Base-by-base conservation (phyloP, 2,113 vertebrate species). In the Hippocampus comes region DNA sequence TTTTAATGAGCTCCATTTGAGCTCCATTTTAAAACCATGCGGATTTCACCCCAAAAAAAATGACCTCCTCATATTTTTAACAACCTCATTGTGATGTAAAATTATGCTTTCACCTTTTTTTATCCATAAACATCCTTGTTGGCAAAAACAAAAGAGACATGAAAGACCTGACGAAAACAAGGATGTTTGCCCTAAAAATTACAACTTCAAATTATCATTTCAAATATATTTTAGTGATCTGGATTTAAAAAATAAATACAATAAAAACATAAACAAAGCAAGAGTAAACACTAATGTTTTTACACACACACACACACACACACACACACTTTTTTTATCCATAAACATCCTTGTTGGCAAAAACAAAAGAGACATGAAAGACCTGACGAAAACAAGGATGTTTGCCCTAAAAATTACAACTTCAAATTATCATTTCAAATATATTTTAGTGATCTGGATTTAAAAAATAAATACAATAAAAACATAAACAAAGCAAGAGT, bases 221-320 rank as follows among this genome's bases (percentile, higher is more conserved):
- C 21, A 57, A 57, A 25, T 12, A 57, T 57, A 57, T 38, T 61
- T 17, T 61, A 66, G 11, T 34, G 23, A n/a, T 43, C 18, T 23
- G 1, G 14, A 23, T 27, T 46, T 6, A 48, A 67, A 65, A 63
- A 43, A 43, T 46, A 67, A 48, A 67, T 25, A 67, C n/a, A 68
- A 68, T 11, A 5, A 51, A 68, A 25, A 34, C 3, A 65, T 65
- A 5, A 67, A 20, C 14, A 70, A 51, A 67, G 71, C 56, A 84
- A 71, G 78, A 81, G 84, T 71, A 49, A 80, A 84, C 82, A 46
- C 64, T 66, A 79, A 75, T 75, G 77, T 69, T 57, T 77, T 78
- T 84, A 78, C 71, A 67, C 59, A 79, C 82, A 68, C 77, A 56
- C 80, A 80, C 81, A 84, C 85, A 86, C 86, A 88, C 69, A 78